phyloP scores from a whole-genome alignment of 2,797 vertebrate species.

The Danio tinwini region DNA sequence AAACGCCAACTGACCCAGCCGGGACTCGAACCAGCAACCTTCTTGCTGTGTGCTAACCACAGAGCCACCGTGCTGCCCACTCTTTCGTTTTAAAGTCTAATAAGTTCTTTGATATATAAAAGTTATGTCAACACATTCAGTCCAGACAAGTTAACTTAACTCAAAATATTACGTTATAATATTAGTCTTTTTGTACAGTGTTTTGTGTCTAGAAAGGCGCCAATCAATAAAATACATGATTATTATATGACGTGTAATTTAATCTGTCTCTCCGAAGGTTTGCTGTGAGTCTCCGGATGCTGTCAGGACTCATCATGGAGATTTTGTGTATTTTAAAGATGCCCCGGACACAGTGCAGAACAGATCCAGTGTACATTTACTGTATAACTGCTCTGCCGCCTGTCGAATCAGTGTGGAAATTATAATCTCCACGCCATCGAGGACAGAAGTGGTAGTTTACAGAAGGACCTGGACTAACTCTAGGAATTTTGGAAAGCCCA shows the following conservation, averaged over 20 bases:
- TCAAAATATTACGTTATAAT: too few species aligned
- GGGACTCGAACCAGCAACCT: too few species aligned
- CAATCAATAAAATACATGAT: too few species aligned
- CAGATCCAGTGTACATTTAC: constrained; percentile 78
- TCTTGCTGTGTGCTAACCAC: too few species aligned
- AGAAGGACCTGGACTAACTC: constrained; percentile 84
- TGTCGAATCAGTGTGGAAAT: constrained; percentile 86
- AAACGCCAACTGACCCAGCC: too few species aligned
- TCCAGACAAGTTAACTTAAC: too few species aligned
- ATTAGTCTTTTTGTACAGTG: too few species aligned
- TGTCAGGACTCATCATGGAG: constrained; percentile 62
- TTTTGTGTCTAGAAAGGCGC: too few species aligned
- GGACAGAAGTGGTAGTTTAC: constrained; percentile 81
- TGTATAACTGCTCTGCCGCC: constrained; percentile 84
- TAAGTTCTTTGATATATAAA: too few species aligned
- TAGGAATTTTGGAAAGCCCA: constrained; percentile 66
- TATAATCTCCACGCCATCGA: constrained; percentile 79
- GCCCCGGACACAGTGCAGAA: constrained; percentile 80
- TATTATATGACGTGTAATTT: constrained; percentile 33
- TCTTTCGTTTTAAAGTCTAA: too few species aligned
- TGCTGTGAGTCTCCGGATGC: constrained; percentile 65
- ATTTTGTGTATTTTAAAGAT: constrained; percentile 83
- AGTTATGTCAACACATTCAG: too few species aligned
- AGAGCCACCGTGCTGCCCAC: too few species aligned
- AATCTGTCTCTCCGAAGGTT: constrained; percentile 69